phyloP scores from a whole-genome alignment of 2,797 vertebrate species.

The Neomorphus geoffroyi region DNA sequence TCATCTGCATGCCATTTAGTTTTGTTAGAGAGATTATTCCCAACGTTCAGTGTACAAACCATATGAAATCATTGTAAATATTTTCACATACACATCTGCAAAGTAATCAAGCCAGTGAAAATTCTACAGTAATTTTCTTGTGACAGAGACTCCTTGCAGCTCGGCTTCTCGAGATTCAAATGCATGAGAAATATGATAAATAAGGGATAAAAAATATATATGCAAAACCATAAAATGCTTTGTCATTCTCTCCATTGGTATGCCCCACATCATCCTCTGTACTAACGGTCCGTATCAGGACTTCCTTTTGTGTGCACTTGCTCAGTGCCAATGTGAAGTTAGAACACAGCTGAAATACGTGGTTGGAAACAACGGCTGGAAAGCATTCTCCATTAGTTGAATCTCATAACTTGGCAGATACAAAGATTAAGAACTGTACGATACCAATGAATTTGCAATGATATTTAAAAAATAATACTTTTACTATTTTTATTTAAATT shows the following conservation, averaged over 20 bases:
- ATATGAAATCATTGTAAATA: background rate
- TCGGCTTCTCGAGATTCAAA: background rate
- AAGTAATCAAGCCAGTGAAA: background rate
- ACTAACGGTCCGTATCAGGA: background rate
- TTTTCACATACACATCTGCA: background rate
- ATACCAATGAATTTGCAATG: background rate
- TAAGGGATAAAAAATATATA: background rate
- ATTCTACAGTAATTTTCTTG: background rate
- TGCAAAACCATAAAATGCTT: background rate
- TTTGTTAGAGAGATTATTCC: background rate
- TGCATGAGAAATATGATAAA: background rate
- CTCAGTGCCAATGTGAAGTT: background rate
- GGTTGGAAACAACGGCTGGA: background rate
- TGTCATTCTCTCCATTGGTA: background rate
- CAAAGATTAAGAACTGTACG: background rate
- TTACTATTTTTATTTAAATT: background rate
- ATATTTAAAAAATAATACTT: background rate
- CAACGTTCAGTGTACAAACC: background rate
- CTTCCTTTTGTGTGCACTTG: background rate
- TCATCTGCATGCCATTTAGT: background rate
- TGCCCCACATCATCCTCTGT: background rate
- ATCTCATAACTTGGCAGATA: background rate
- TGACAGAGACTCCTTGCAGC: background rate
- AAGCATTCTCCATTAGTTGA: background rate
- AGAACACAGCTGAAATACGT: background rate